phyloP scores from a whole-genome alignment of 2,113 vertebrate genomes.

The Xerus inauris region DNA sequence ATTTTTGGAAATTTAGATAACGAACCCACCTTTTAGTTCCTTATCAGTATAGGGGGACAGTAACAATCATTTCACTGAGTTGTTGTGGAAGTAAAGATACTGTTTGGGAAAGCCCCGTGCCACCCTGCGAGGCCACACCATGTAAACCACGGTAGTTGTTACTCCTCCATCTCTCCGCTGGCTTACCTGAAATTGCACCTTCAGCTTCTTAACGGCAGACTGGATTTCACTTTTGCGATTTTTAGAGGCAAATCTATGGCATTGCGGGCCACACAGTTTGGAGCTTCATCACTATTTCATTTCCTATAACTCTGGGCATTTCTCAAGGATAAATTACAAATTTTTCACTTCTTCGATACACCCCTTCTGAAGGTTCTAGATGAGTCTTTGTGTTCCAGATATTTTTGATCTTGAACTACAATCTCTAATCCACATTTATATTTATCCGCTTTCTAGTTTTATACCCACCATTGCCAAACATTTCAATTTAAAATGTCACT shows the following conservation, averaged over 20 bases:
- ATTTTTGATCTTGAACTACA: not conserved
- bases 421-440: not conserved
- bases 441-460: not conserved
- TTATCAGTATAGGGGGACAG: not conserved
- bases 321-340: slow-evolving; percentile 16
- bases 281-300: slow-evolving; percentile 13
- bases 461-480: not conserved
- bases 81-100: not conserved
- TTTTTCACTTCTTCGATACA: not conserved
- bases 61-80: not conserved
- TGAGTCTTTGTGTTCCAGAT: not conserved
- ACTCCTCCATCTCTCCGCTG: not conserved
- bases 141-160: not conserved
- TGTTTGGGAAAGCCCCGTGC: not conserved
- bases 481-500: not conserved
- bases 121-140: not conserved
- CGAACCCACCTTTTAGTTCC: not conserved
- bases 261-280: not conserved
- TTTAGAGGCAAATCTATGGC: not conserved
- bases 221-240: not conserved
- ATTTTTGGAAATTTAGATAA: slow-evolving; percentile 14
- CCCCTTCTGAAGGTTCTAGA: slow-evolving; percentile 23
- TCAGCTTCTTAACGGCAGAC: not conserved
- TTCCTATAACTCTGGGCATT: not conserved
- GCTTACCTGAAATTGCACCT: slow-evolving; percentile 22